These are phyloP conservation scores for Hafferia zeledoni DNA, from an alignment of 2,797 vertebrate genomes.

Conservation along the genomic window DNA sequence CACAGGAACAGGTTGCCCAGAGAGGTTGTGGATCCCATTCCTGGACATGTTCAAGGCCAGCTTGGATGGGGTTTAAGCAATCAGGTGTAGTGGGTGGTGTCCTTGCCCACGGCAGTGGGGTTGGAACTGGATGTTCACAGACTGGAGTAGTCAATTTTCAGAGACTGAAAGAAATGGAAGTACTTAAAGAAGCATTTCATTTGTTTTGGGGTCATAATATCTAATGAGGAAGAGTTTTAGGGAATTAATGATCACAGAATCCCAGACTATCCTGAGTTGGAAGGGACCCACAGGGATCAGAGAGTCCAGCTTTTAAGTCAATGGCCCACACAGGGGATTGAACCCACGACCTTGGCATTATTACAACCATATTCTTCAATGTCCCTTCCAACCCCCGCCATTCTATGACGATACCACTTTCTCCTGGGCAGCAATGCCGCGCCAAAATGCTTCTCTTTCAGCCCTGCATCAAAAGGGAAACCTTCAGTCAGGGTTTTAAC, in stretches of 20 bases:
- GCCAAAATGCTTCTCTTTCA: background rate
- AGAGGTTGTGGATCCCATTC: accelerated
- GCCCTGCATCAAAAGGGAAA: too few species aligned
- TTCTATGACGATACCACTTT: background rate
- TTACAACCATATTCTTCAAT: background rate
- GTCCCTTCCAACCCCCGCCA: background rate
- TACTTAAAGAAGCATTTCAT: background rate
- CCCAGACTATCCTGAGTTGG: too few species aligned
- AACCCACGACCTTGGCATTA: too few species aligned
- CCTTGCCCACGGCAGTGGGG: background rate
- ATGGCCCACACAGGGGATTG: too few species aligned
- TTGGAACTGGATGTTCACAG: background rate
- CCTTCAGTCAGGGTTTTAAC: too few species aligned
- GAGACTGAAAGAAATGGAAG: background rate
- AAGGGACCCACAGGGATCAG: too few species aligned
- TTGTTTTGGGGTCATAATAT: background rate
- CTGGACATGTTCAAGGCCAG: accelerated
- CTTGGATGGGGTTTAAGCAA: background rate
- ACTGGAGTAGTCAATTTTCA: background rate
- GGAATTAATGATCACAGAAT: background rate
- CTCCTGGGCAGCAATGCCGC: background rate
- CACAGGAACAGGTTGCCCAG: accelerated
- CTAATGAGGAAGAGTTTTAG: background rate
- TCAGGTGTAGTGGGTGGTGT: too few species aligned
- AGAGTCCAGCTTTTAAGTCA: too few species aligned